These are phyloP conservation scores for Stenopsyche tienmushanensis DNA, from an alignment of 1,140 invertebrate genomes.

Conservation along the genomic window DNA sequence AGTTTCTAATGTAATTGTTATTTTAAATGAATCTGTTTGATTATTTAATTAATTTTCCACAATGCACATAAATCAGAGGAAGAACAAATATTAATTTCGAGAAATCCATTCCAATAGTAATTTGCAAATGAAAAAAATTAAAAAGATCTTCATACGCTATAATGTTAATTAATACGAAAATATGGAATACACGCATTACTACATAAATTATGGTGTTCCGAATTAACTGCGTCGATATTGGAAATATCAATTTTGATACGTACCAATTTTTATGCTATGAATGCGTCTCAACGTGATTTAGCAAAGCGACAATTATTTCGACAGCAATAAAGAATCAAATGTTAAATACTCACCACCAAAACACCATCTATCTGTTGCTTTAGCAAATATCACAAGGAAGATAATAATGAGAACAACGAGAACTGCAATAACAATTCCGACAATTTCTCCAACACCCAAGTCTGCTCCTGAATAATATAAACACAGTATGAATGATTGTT, in stretches of 20 bases:
- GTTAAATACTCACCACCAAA: conserved; percentile 76
- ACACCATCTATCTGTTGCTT: conserved; percentile 77
- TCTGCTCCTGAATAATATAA: conserved; percentile 60
- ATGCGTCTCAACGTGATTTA: neutral
- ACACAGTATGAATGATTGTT: conserved; percentile 33
- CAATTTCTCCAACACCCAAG: conserved; percentile 70
- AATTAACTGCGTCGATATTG: too few relatives aligned
- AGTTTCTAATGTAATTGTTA: too few relatives aligned
- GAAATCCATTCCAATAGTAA: too few relatives aligned
- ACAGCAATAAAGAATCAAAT: neutral
- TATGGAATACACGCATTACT: too few relatives aligned
- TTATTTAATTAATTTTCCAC: too few relatives aligned
- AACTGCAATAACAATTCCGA: conserved; percentile 71
- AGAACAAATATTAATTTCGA: too few relatives aligned
- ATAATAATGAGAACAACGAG: conserved; percentile 65
- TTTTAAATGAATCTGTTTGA: too few relatives aligned
- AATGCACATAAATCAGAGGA: too few relatives aligned
- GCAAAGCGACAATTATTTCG: conserved; percentile 15
- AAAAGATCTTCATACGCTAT: too few relatives aligned
- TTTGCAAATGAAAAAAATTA: too few relatives aligned
- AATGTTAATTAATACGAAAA: too few relatives aligned
- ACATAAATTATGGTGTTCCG: too few relatives aligned
- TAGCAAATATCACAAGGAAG: conserved; percentile 71
- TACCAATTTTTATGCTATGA: neutral
- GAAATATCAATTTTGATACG: neutral